Evolutionary conservation across 1,140 invertebrate genomes (phyloP).

Genomic region (Drosophila rufa): DNA sequence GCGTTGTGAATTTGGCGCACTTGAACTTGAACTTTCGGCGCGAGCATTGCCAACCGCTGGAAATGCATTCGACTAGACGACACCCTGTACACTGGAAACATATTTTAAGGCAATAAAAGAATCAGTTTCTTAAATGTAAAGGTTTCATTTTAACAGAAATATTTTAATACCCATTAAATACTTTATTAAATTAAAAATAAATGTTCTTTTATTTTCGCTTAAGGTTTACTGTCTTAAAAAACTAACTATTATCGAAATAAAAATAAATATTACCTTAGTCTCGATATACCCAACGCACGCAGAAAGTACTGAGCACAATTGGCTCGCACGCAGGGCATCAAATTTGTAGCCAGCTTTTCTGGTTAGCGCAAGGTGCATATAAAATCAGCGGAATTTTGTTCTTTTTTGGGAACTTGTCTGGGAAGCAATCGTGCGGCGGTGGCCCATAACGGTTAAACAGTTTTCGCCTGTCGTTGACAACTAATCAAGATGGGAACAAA

Average conservation of each 20-base stretch:
- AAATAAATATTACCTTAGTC: not conserved
- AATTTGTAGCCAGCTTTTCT: constrained; percentile 33
- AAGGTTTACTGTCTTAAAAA: too few species aligned
- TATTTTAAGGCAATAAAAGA: too few species aligned
- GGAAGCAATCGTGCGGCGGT: constrained; percentile 4
- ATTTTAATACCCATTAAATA: too few species aligned
- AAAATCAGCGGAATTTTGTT: not conserved
- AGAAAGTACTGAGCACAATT: constrained; percentile 1
- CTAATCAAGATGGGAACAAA: constrained; percentile 53
- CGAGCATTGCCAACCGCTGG: not conserved
- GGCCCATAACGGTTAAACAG: constrained; percentile 39
- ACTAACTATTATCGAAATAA: too few species aligned
- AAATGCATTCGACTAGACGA: not conserved
- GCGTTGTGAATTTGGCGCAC: constrained; percentile 40
- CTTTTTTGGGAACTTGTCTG: constrained; percentile 5
- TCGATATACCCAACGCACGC: not conserved
- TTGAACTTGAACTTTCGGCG: constrained; percentile 68
- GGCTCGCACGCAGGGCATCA: not conserved
- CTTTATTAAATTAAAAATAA: too few species aligned
- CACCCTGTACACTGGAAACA: constrained; percentile 1
- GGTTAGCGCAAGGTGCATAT: constrained; percentile 22
- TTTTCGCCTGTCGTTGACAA: constrained; percentile 38
- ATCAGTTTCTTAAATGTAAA: too few species aligned
- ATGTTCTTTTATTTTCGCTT: too few species aligned
- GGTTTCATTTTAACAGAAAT: too few species aligned